These are phyloP conservation scores for Nyctibius grandis DNA, from an alignment of 2,797 vertebrate genomes.

Conservation along the genomic window DNA sequence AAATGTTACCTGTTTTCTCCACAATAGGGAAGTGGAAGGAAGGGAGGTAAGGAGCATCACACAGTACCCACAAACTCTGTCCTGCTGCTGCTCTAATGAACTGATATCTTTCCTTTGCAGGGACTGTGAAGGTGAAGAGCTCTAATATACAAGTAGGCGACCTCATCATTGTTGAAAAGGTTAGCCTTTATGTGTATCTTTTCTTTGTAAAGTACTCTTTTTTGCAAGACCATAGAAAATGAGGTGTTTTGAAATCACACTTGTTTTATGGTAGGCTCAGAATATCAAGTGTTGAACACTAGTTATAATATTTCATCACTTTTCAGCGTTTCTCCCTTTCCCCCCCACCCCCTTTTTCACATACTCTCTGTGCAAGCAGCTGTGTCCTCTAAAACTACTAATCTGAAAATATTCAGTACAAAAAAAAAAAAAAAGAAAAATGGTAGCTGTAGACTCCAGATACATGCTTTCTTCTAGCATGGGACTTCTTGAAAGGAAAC, in stretches of 20 bases:
- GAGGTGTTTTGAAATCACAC: background rate
- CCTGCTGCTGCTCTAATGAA: background rate
- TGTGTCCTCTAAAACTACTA: background rate
- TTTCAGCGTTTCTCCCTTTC: background rate
- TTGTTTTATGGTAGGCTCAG: background rate
- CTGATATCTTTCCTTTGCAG: constrained; percentile 65
- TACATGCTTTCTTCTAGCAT: background rate
- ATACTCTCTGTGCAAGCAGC: background rate
- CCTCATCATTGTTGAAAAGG: constrained; percentile 99
- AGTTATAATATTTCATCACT: background rate
- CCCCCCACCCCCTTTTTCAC: no score
- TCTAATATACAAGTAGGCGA: constrained; percentile 97
- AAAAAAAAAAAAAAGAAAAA: background rate
- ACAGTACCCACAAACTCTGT: background rate
- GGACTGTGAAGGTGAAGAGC: constrained; percentile 96
- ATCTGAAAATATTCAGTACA: background rate
- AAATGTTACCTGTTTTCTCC: background rate
- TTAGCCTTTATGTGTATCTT: constrained; percentile 56
- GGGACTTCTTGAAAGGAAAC: background rate
- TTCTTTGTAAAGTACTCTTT: background rate
- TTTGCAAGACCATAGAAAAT: background rate
- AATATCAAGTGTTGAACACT: background rate
- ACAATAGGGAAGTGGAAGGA: background rate
- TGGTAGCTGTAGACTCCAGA: background rate
- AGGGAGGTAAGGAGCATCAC: background rate